Conservation (phyloP, 2,888 invertebrate genomes). For the Mylabris sibirica region DNA sequence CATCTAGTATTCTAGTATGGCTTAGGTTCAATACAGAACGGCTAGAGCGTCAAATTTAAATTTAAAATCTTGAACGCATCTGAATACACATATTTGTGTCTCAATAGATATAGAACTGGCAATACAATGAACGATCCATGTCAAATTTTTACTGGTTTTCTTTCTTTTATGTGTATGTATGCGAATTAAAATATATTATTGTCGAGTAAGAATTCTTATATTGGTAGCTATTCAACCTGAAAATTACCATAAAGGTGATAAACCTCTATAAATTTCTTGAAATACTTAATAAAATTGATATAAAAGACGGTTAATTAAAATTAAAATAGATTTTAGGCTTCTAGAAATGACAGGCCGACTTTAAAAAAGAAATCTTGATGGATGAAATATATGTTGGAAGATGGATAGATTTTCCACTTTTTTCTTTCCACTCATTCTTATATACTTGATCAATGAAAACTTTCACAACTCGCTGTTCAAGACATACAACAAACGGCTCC, state of each 20-base stretch:
- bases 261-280: background rate
- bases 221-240: background rate
- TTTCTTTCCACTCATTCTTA: background rate
- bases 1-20: slow-evolving; percentile 36
- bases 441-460: slow-evolving; percentile 10
- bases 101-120: slow-evolving; percentile 32
- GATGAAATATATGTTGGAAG: slow-evolving; percentile 5
- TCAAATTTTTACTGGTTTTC: slow-evolving; percentile 17
- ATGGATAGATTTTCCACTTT: background rate
- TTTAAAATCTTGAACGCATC: slow-evolving; percentile 38
- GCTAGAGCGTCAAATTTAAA: slow-evolving; percentile 38
- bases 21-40: slow-evolving; percentile 38
- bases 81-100: slow-evolving; percentile 38
- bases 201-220: background rate
- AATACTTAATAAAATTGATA: background rate
- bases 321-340: background rate
- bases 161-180: slow-evolving; percentile 22
- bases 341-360: background rate
- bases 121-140: slow-evolving; percentile 22
- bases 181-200: slow-evolving; percentile 28
- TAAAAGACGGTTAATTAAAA: slow-evolving; percentile 4
- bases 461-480: slow-evolving; percentile 7
- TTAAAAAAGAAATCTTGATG: slow-evolving; percentile 4
- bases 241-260: background rate
- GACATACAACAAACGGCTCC: slow-evolving; percentile 4